Conservation (phyloP, 2,888 invertebrate genomes). For the Xylophagus ater region DNA sequence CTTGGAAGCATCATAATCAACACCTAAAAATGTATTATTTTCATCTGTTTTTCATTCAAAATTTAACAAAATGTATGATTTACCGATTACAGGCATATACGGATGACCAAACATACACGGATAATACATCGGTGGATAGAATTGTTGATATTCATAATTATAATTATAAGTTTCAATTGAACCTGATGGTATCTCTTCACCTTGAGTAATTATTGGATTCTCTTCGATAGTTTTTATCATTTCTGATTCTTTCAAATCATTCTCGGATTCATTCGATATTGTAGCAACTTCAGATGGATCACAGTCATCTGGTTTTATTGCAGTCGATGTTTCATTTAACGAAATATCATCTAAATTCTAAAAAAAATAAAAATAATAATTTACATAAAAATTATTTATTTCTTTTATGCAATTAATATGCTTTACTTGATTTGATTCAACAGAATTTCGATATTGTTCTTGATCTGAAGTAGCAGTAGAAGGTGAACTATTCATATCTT, state of each 20-base stretch:
- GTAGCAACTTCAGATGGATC: neutral
- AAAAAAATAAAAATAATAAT: neutral
- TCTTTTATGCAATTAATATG: neutral
- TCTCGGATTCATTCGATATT: neutral
- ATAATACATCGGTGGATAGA: slow-evolving; percentile 17
- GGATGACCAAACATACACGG: slow-evolving; percentile 17
- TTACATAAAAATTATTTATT: neutral
- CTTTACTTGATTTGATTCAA: slow-evolving; percentile 13
- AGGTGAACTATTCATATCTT: slow-evolving; percentile 14
- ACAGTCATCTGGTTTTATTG: neutral
- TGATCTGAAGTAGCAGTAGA: slow-evolving; percentile 10
- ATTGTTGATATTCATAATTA: slow-evolving; percentile 14
- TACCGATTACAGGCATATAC: slow-evolving; percentile 18
- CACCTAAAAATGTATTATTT: slow-evolving; percentile 1
- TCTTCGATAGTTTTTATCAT: too few relatives aligned
- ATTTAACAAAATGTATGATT: neutral
- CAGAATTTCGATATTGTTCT: slow-evolving; percentile 7
- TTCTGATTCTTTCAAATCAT: neutral
- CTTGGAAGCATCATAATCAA: slow-evolving; percentile 9
- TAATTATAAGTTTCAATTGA: slow-evolving; percentile 3
- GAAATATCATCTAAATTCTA: too few relatives aligned
- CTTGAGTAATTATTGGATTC: neutral
- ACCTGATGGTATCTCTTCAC: neutral
- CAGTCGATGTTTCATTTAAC: too few relatives aligned
- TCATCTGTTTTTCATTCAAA: neutral